Conservation (phyloP, 2,888 invertebrate species). For the Dryocosmus kuriphilus region DNA sequence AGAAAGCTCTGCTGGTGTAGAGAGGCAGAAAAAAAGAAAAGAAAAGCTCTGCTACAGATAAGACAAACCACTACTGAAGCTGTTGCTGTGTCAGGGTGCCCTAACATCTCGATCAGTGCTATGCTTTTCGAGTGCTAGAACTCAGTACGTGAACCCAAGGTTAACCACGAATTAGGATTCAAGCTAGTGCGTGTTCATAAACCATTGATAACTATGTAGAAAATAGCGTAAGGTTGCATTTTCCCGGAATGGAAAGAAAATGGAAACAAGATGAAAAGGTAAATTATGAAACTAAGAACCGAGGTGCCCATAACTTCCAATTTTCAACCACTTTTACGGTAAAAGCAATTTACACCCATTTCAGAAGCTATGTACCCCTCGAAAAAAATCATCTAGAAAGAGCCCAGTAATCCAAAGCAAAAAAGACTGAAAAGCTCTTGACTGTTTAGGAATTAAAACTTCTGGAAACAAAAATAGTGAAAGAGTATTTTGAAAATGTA, state of each 20-base stretch:
- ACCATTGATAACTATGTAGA: neutral
- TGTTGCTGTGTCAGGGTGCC: conserved; percentile 53
- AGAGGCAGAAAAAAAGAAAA: conserved; percentile 73
- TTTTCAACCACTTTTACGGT: neutral
- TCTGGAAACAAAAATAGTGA: conserved; percentile 21
- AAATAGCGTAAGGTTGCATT: neutral
- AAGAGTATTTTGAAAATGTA: conserved; percentile 6
- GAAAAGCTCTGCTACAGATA: conserved; percentile 76
- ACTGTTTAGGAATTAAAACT: conserved; percentile 31
- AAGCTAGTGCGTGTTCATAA: conserved; percentile 39
- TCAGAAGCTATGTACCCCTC: neutral
- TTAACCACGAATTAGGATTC: conserved; percentile 22
- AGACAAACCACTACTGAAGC: conserved; percentile 74
- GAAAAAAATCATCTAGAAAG: neutral
- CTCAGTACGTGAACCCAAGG: conserved; percentile 20
- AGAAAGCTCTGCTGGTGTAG: conserved; percentile 76
- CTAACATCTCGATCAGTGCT: conserved; percentile 14
- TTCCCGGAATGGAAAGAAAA: conserved; percentile 20
- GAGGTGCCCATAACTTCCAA: neutral
- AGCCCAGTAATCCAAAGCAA: conserved; percentile 4
- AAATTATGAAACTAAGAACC: neutral
- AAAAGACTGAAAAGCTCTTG: conserved; percentile 22
- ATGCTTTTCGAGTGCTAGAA: conserved; percentile 50
- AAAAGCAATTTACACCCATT: neutral
- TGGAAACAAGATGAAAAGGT: conserved; percentile 1